A percentile compares a stretch with the other conserved stretches of the same genome.
Conservation (phyloP, 2,113 vertebrate species). For the Megalops atlanticus region DNA sequence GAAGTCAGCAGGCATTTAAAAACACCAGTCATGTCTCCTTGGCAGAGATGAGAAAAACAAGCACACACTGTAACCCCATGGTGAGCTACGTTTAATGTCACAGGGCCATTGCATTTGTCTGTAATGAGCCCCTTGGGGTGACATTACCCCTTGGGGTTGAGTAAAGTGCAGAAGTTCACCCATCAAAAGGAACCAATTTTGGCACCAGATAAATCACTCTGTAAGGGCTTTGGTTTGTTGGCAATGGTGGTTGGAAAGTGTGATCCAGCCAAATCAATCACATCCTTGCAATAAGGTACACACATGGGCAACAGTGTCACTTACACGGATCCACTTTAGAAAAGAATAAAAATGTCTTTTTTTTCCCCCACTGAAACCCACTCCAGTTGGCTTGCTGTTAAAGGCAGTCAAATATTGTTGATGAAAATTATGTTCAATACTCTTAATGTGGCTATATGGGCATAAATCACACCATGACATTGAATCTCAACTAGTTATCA, state of each 20-base stretch:
- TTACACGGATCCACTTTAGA: neutral
- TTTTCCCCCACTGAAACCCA: neutral
- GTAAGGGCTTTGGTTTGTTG: neutral
- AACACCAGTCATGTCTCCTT: neutral
- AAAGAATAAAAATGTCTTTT: neutral
- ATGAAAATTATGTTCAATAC: neutral
- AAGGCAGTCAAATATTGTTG: neutral
- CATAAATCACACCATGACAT: neutral
- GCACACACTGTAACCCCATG: neutral
- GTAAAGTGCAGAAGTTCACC: neutral
- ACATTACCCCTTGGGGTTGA: neutral
- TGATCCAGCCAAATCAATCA: slow-evolving; percentile 3
- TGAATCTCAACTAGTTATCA: neutral
- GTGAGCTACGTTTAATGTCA: neutral
- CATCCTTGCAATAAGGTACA: slow-evolving; percentile 7
- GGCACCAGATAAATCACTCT: neutral
- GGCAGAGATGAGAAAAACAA: neutral
- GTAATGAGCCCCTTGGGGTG: slow-evolving; percentile 2
- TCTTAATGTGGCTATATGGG: neutral
- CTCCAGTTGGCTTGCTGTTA: slow-evolving; percentile 9
- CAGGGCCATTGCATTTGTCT: neutral
- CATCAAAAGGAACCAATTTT: neutral
- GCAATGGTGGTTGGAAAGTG: neutral
- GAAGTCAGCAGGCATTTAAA: neutral
- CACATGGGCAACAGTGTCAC: neutral